Base-by-base conservation (phyloP, 2,888 invertebrate genomes). In the Polyploca ridens region DNA sequence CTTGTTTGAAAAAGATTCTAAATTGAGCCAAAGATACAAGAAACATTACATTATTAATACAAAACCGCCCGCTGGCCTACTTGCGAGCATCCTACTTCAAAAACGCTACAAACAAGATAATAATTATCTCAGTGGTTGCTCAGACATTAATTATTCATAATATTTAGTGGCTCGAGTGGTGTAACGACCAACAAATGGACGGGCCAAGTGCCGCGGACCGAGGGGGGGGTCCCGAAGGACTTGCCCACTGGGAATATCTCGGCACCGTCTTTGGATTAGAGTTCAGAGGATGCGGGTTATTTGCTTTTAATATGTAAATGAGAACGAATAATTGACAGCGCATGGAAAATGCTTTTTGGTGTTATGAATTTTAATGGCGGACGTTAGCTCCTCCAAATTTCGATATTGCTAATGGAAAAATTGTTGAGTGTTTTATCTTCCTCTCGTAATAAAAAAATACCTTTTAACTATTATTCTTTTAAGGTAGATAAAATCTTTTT, bases 121-220 rank as follows among this genome's bases (percentile, higher is more conserved):
- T 79, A 82, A 83, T 81, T 82, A 84, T 77, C 71, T 76, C 69
- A 66, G 68, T 66, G 75, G 75, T 73, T 74, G 72, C 65, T 66
- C 66, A 38, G 67, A 64, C 82, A 85, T 88, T 83, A 82, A 85
- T 86, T 87, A 88, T 88, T 88, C 85, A 87, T 83, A 80, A 81
- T 86, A 82, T 87, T 85, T 83, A 84, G 83, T 83, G 75, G 82
- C 73, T 80, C 75, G 72, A 77, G 75, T 66, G 68, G 70, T 74
- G 79, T 85, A 85, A 87, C 84, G 82, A 84, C 83, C 81, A 84
- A 80, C 81, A 82, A 84, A 85, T 86, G 85, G 77, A 76, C 73
- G 69, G 66, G 64, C 64, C 68, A 62, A 57, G 63, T 65, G 63
- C 66, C 63, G 64, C 62, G 64, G 68, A 70, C 69, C 57, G 70